Evolutionary conservation across 2,113 vertebrate species (phyloP).

Genomic region (Labeo catla): DNA sequence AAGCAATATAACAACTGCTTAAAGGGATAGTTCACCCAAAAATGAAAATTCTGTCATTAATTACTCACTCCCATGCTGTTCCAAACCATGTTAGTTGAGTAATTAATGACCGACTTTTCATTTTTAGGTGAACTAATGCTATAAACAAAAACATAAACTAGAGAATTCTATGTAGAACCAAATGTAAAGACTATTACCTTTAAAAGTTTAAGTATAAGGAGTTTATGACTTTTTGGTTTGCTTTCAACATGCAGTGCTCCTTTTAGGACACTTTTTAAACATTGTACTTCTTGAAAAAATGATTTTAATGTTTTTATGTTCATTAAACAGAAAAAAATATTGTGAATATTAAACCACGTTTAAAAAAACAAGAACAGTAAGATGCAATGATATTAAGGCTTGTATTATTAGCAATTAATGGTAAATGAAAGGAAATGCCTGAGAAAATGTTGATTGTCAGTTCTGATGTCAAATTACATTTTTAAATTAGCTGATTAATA

Average conservation of each 20-base stretch:
- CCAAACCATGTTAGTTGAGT: too few relatives aligned
- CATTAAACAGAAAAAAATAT: background rate
- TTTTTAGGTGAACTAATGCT: too few relatives aligned
- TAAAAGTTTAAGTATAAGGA: too few relatives aligned
- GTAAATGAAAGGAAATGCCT: background rate
- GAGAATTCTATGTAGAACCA: too few relatives aligned
- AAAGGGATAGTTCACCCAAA: background rate
- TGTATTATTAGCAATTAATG: background rate
- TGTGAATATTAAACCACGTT: background rate
- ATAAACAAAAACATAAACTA: too few relatives aligned
- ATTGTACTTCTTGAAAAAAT: background rate
- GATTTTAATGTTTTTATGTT: background rate
- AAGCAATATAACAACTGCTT: background rate
- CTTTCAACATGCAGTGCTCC: background rate
- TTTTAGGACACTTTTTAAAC: background rate
- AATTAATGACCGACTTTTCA: too few relatives aligned
- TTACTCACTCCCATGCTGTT: too few relatives aligned
- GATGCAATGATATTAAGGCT: background rate
- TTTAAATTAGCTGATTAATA: too few relatives aligned
- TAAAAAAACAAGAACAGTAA: background rate
- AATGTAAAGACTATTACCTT: too few relatives aligned
- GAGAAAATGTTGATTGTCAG: background rate
- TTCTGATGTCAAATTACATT: too few relatives aligned
- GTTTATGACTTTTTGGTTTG: background rate
- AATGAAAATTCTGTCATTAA: too few relatives aligned